phyloP scores from a whole-genome alignment of 2,888 invertebrate species.

The Dryococelus australis region DNA sequence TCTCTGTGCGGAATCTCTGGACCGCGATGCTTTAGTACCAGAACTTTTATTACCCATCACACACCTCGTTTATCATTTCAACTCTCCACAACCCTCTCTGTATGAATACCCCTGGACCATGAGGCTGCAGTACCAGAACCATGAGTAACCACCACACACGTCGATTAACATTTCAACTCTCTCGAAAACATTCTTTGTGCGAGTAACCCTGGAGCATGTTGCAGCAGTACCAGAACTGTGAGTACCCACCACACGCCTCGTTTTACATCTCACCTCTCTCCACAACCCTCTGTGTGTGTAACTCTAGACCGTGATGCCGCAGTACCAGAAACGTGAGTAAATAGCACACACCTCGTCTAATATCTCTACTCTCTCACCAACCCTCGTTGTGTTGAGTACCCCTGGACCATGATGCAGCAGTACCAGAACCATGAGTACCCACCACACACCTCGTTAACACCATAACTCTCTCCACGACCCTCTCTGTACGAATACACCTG shows the following conservation, averaged over 20 bases:
- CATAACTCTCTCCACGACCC: too few species aligned
- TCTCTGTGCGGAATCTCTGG: conserved; percentile 50
- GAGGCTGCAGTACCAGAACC: conserved; percentile 42
- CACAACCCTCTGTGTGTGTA: conserved; percentile 43
- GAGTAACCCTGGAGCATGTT: conserved; percentile 55
- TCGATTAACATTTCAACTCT: too few species aligned
- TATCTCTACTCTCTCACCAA: too few species aligned
- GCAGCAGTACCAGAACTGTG: conserved; percentile 38
- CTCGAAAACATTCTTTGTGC: conserved; percentile 40
- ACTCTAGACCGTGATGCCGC: too few species aligned
- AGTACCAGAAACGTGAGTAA: too few species aligned
- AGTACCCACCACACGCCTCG: not conserved
- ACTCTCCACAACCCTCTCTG: conserved; percentile 32
- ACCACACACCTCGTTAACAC: not conserved
- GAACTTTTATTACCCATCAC: too few species aligned
- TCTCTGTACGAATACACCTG: conserved; percentile 51
- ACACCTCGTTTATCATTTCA: too few species aligned
- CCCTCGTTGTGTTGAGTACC: too few species aligned
- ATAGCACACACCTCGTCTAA: too few species aligned
- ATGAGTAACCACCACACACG: not conserved
- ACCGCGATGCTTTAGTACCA: too few species aligned
- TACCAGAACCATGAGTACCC: conserved; percentile 9
- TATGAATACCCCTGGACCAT: conserved; percentile 55
- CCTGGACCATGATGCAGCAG: conserved; percentile 53
- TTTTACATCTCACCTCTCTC: too few species aligned